Base-by-base conservation (phyloP, 2,113 vertebrate genomes). In the Rafetus swinhoei region DNA sequence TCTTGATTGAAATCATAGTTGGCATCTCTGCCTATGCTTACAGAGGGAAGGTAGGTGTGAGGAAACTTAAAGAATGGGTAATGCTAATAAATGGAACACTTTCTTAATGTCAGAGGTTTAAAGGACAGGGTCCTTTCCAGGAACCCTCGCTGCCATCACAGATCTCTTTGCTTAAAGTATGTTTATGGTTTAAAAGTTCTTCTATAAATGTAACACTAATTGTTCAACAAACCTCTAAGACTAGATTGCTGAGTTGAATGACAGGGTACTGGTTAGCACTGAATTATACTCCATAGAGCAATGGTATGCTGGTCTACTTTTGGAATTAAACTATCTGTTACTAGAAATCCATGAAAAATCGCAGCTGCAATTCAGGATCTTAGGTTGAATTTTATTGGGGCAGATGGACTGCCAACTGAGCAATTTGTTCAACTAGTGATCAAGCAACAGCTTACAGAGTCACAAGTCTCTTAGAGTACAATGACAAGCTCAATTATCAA, bases 41-140 rank as follows among this genome's bases (percentile, higher is more conserved):
- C 84, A 92, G 84, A 88, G 27, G 52, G 12, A 92, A 93, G 57
- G 93, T 19, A 65, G 60, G 79, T n/a, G 3, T 69, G 39, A 65
- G 35, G 55, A 72, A 81, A 62, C 5, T 72, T 53, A 21, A 89
- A 15, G 7, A 9, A 24, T 13, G 7, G 2, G 13, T 15, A 45
- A 24, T 50, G 39, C 22, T 77, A 11, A 21, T 21, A 35, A 72
- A 69, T 19, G 2, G 15, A 32, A 35, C 8, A 16, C n/a, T 77
- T 25, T 77, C 35, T 25, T 13, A 50, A 24, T 77, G n/a, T 21
- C 13, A 77, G 74, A 77, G 11, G 45, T 50, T 77, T 24, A 11
- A 50, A 77, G 74, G 69, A 80, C 80, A 91, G 69, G 18, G n/a
- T 12, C 1, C 18, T 60, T 7, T 7, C 87, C n/a, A 92, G 89